These are phyloP conservation scores for Nomada flava DNA, from an alignment of 2,888 invertebrate species.

Conservation along the genomic window DNA sequence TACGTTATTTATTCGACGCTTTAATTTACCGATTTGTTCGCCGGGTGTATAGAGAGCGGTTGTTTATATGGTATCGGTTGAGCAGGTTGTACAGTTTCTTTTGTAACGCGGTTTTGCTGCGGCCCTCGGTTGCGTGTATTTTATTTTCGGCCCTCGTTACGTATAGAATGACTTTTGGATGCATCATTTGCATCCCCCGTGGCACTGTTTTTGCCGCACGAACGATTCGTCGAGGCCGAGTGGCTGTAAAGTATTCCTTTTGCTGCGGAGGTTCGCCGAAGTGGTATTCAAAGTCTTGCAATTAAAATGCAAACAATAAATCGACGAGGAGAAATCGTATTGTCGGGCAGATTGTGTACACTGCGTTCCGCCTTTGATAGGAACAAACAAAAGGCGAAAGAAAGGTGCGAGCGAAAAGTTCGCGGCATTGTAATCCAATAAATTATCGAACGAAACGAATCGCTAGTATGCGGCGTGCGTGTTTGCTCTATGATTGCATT, in stretches of 20 bases:
- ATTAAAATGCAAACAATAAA: conserved; percentile 1
- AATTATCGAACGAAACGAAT: conserved; percentile 20
- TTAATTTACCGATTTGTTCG: conserved; percentile 8
- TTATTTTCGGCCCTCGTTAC: not conserved
- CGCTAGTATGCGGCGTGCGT: too few species aligned
- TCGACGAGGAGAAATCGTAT: not conserved
- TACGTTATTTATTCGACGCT: conserved; percentile 15
- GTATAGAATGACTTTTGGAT: not conserved
- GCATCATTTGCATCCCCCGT: not conserved
- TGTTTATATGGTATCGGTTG: too few species aligned
- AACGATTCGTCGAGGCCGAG: not conserved
- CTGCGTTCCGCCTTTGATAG: not conserved
- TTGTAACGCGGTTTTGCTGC: not conserved
- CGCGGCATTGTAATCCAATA: not conserved
- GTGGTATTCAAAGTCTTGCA: not conserved
- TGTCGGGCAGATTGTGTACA: too few species aligned
- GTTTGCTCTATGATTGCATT: conserved; percentile 18
- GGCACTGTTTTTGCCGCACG: not conserved
- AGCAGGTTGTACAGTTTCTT: not conserved
- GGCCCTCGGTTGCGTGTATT: not conserved
- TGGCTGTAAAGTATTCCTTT: not conserved
- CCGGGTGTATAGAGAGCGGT: too few species aligned
- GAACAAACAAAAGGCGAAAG: not conserved
- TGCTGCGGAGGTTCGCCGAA: not conserved
- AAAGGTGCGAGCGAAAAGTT: not conserved